Conservation (phyloP, 2,797 vertebrate genomes). For the Hemibagrus guttatus region DNA sequence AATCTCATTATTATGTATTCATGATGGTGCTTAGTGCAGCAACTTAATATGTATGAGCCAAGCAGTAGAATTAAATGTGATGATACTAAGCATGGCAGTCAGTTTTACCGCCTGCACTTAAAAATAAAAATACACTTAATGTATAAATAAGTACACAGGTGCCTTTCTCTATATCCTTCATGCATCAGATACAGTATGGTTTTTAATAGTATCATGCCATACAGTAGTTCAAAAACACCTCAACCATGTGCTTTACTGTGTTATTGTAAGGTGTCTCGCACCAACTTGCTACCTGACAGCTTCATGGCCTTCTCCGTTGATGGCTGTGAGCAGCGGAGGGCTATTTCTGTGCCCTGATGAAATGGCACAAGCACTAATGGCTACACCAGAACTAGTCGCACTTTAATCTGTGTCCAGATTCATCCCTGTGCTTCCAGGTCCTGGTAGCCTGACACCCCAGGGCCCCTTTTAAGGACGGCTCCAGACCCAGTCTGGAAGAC, state of each 20-base stretch:
- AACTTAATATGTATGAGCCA: neutral
- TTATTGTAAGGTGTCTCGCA: constrained; percentile 43
- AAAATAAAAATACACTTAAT: neutral
- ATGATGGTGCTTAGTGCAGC: neutral
- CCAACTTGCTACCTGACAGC: constrained; percentile 63
- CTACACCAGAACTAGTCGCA: constrained; percentile 73
- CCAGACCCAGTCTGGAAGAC: constrained; percentile 51
- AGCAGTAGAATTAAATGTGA: neutral
- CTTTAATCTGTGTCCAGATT: constrained; percentile 68
- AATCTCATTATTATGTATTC: neutral
- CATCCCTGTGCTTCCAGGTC: constrained; percentile 52
- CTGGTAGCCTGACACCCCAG: constrained; percentile 45
- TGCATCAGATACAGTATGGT: neutral
- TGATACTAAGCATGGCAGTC: neutral
- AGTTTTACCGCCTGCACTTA: neutral
- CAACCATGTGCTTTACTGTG: constrained; percentile 20
- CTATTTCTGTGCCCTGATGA: constrained; percentile 76
- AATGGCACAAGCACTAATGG: constrained; percentile 66
- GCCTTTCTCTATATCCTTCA: neutral
- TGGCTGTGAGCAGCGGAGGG: constrained; percentile 71
- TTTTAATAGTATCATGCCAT: constrained; percentile 19
- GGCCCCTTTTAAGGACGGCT: constrained; percentile 59
- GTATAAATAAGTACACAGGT: neutral
- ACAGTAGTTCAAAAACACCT: constrained; percentile 3
- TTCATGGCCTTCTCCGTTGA: constrained; percentile 64